Evolutionary conservation across 1,140 invertebrate species (phyloP).

Genomic region (Tetramorium simillimum): DNA sequence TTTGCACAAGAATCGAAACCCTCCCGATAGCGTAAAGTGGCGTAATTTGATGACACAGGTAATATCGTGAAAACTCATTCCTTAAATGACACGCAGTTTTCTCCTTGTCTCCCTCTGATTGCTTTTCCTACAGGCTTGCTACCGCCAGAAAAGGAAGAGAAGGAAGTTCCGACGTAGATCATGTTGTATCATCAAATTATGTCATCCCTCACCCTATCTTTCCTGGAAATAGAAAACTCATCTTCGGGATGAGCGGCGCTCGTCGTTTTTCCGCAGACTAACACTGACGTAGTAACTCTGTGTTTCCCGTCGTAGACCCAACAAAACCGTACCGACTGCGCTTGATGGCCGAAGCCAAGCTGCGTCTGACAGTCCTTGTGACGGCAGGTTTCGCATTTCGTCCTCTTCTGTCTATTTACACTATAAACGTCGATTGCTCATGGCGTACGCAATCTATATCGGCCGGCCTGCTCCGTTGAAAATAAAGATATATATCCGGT

Average conservation of each 20-base stretch:
- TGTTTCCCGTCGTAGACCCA: background rate
- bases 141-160: background rate
- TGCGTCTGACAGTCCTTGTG: conserved; percentile 44
- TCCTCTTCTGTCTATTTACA: conserved; percentile 52
- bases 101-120: background rate
- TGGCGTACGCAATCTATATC: conserved; percentile 26
- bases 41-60: background rate
- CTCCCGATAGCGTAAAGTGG: background rate
- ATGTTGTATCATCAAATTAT: conserved; percentile 47
- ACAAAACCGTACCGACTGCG: conserved; percentile 38
- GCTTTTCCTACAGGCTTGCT: background rate
- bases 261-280: conserved; percentile 29
- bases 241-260: conserved; percentile 40
- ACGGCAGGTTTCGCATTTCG: conserved; percentile 42
- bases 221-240: conserved; percentile 41
- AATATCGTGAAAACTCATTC: conserved; percentile 9
- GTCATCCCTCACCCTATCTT: background rate
- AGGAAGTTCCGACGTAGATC: conserved; percentile 21
- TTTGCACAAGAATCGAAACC: background rate
- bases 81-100: conserved; percentile 22
- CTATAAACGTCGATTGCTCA: conserved; percentile 53
- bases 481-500: conserved; percentile 46
- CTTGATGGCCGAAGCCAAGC: conserved; percentile 48
- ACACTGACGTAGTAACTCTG: background rate
- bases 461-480: conserved; percentile 13